A percentile compares a stretch with the other conserved stretches of the same genome.
Conservation (phyloP, 2,888 invertebrate genomes). For the Tachina grossa region DNA sequence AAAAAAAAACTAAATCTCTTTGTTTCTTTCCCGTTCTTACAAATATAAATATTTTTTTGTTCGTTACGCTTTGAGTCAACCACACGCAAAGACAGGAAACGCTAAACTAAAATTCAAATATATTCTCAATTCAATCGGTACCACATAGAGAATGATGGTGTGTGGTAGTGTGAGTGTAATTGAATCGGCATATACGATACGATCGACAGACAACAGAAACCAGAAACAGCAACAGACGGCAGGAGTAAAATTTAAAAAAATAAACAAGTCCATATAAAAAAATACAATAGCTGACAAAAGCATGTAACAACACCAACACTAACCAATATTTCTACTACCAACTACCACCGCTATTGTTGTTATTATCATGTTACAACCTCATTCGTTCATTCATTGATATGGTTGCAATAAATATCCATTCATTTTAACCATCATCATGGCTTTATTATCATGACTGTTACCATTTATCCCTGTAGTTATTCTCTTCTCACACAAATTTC, state of each 20-base stretch:
- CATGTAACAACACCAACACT: slow-evolving; percentile 23
- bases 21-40: slow-evolving; percentile 49
- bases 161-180: slow-evolving; percentile 58
- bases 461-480: slow-evolving; percentile 62
- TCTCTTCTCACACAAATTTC: slow-evolving; percentile 64
- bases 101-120: slow-evolving; percentile 76
- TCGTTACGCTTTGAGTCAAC: slow-evolving; percentile 69
- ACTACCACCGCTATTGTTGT: slow-evolving; percentile 19
- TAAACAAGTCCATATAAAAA: slow-evolving; percentile 38
- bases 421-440: slow-evolving; percentile 49
- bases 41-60: not conserved
- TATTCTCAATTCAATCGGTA: slow-evolving; percentile 59
- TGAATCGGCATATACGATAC: slow-evolving; percentile 64
- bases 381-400: slow-evolving; percentile 47
- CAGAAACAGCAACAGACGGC: slow-evolving; percentile 51
- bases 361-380: slow-evolving; percentile 45
- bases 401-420: slow-evolving; percentile 11
- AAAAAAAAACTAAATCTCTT: slow-evolving; percentile 35
- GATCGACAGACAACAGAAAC: slow-evolving; percentile 49
- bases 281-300: slow-evolving; percentile 12
- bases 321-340: not conserved
- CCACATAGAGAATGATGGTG: slow-evolving; percentile 41
- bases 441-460: slow-evolving; percentile 54
- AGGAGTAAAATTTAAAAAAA: slow-evolving; percentile 64
- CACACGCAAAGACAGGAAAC: slow-evolving; percentile 77